Conservation (phyloP, 2,797 vertebrate genomes). For the Paguma larvata region DNA sequence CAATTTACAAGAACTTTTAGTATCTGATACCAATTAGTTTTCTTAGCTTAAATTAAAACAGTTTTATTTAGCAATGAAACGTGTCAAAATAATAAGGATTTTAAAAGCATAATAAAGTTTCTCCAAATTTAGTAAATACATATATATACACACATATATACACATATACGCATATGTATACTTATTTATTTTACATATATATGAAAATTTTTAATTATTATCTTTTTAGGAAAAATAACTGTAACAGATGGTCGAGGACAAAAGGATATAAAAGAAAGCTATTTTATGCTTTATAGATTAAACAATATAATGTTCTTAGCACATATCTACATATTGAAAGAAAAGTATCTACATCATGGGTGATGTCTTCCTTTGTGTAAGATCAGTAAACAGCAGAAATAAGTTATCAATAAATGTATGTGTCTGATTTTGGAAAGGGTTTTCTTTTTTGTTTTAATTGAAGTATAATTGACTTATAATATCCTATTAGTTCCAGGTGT, state of each 20-base stretch:
- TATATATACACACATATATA: too few relatives aligned
- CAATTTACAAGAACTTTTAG: conserved; percentile 86
- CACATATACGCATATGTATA: fast-evolving
- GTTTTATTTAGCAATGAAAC: conserved; percentile 82
- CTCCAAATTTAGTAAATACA: not conserved
- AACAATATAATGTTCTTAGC: not conserved
- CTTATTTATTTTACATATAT: not conserved
- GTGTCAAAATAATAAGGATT: conserved; percentile 82
- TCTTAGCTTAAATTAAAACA: conserved; percentile 82
- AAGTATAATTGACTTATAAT: not conserved
- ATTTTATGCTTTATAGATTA: conserved; percentile 29
- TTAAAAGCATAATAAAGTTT: conserved; percentile 77
- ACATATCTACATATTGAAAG: not conserved
- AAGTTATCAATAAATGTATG: not conserved
- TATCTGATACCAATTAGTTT: conserved; percentile 84
- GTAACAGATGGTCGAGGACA: conserved; percentile 47
- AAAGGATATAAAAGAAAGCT: conserved; percentile 49
- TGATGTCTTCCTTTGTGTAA: conserved; percentile 3
- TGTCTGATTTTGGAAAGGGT: not conserved
- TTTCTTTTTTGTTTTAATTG: not conserved
- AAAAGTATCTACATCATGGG: not conserved
- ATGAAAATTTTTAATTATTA: conserved; percentile 54
- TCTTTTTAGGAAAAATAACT: conserved; percentile 57
- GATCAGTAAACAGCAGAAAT: not conserved
- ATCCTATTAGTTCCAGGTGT: not conserved